Evolutionary conservation across 2,797 vertebrate genomes (phyloP).

Genomic region (Poliocrania exsul): DNA sequence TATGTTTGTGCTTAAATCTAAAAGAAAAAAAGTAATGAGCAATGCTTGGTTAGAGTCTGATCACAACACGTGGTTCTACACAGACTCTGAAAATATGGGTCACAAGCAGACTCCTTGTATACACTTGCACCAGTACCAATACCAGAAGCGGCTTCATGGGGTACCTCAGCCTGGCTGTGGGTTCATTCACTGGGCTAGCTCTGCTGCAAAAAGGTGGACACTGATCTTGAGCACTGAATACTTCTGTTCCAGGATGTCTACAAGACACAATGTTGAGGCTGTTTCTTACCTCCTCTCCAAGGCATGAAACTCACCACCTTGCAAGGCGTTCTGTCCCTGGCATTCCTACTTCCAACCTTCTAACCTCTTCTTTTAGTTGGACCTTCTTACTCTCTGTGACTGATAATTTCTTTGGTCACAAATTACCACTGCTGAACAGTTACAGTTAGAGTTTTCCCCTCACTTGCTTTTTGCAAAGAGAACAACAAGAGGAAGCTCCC

Average conservation of each 20-base stretch:
- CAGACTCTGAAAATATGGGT: background rate
- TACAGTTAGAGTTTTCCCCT: background rate
- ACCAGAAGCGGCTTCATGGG: background rate
- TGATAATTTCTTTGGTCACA: background rate
- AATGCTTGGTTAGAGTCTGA: background rate
- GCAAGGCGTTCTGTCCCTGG: background rate
- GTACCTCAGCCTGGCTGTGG: background rate
- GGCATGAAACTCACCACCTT: background rate
- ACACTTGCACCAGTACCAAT: background rate
- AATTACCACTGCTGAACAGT: background rate
- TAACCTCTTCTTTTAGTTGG: background rate
- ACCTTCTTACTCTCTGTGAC: background rate
- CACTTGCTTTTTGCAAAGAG: background rate
- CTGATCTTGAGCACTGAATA: accelerated
- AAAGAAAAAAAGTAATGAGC: background rate
- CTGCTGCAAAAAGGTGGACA: background rate
- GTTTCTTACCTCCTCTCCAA: background rate
- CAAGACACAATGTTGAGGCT: background rate
- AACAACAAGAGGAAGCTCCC: background rate
- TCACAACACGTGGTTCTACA: accelerated
- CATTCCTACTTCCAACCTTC: background rate
- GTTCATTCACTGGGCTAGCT: background rate
- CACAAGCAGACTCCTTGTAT: background rate
- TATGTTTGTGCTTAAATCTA: background rate
- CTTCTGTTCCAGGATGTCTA: background rate